Evolutionary conservation across 2,888 invertebrate species (phyloP).

Genomic region (Cinara cedri): DNA sequence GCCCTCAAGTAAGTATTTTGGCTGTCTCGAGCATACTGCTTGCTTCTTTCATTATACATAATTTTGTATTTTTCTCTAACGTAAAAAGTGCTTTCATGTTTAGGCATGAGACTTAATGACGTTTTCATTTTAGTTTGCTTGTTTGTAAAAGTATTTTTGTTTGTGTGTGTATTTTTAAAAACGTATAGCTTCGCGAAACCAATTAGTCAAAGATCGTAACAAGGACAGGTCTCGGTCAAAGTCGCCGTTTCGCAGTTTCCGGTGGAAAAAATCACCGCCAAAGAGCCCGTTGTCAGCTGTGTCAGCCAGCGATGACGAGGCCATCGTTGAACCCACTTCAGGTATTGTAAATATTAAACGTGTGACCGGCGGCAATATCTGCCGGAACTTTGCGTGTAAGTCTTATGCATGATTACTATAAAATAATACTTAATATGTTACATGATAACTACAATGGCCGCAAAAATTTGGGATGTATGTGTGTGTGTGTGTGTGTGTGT

Average conservation of each 20-base stretch:
- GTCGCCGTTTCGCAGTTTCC: conserved; percentile 91
- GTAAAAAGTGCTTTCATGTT: neutral
- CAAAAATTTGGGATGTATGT: neutral
- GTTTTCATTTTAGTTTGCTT: conserved; percentile 48
- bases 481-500: neutral
- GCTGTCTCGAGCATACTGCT: conserved; percentile 46
- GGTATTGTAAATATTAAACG: conserved; percentile 56
- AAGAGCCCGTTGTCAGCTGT: conserved; percentile 66
- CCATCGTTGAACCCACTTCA: conserved; percentile 66
- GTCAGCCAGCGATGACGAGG: conserved; percentile 82
- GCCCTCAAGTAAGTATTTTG: conserved; percentile 49
- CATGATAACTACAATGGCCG: neutral
- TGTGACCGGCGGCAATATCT: neutral
- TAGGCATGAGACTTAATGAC: conserved; percentile 18
- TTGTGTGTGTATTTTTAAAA: conserved; percentile 55
- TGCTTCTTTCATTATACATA: conserved; percentile 33
- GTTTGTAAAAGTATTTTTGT: conserved; percentile 50
- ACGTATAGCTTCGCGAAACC: conserved; percentile 49
- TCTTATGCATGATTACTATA: conserved; percentile 52
- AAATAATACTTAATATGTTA: neutral
- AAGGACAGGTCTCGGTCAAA: conserved; percentile 90
- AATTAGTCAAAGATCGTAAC: conserved; percentile 60
- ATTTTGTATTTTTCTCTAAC: conserved; percentile 5
- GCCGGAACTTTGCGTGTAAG: conserved; percentile 16
- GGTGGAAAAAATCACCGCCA: conserved; percentile 79